Evolutionary conservation across 2,888 invertebrate genomes (phyloP).

Genomic region (Meghimatium bilineatum): DNA sequence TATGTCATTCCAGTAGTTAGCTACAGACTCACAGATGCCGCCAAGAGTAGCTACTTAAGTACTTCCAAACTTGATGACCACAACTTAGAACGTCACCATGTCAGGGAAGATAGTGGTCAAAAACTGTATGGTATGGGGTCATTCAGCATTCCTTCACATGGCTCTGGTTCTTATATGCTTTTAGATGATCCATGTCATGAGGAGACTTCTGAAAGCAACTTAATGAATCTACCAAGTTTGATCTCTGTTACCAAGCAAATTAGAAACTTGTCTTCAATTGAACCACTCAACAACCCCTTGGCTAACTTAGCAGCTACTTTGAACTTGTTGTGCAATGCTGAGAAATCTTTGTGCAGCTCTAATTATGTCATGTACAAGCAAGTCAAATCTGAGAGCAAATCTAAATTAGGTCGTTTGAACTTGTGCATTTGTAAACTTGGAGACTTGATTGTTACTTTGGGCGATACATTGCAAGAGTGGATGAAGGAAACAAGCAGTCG

Average conservation of each 20-base stretch:
- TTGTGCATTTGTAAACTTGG: conserved; percentile 39
- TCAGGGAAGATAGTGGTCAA: neutral
- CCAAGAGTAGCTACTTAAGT: neutral
- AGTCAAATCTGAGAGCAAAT: conserved; percentile 27
- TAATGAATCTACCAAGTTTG: conserved; percentile 17
- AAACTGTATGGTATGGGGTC: conserved; percentile 1
- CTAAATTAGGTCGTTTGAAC: conserved; percentile 31
- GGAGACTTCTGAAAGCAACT: conserved; percentile 1
- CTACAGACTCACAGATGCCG: conserved; percentile 22
- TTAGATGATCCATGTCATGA: neutral
- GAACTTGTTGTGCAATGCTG: conserved; percentile 35
- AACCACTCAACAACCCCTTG: conserved; percentile 41
- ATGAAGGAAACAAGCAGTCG: conserved; percentile 25
- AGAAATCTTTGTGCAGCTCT: conserved; percentile 32
- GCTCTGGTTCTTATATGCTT: neutral
- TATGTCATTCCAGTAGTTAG: conserved; percentile 32
- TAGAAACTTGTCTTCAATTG: conserved; percentile 17
- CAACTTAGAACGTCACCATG: neutral
- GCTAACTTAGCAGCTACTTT: conserved; percentile 31
- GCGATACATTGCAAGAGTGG: conserved; percentile 31
- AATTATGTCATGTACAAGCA: conserved; percentile 34
- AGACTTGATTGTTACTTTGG: conserved; percentile 15
- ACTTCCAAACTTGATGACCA: neutral
- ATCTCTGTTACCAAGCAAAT: conserved; percentile 30
- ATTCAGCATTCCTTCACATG: neutral